Percentiles rank a stretch among this genome's conserved stretches.
phyloP scores from a whole-genome alignment of 2,888 invertebrate species.

The Agrotis clavis region DNA sequence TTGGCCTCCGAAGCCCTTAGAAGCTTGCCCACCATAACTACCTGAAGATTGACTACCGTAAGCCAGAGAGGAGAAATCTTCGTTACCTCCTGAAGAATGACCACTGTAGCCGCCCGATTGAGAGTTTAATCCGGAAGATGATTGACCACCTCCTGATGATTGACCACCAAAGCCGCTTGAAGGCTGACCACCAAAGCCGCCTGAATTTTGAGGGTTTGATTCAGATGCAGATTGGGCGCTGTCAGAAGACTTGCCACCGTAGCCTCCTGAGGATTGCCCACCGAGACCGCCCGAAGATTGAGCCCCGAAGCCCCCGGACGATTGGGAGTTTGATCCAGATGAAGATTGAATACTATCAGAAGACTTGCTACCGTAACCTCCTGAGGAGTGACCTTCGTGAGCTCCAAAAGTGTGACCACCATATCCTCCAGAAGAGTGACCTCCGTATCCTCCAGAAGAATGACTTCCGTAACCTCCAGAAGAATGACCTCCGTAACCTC shows the following conservation, averaged over 20 bases:
- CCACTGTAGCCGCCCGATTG: constrained; percentile 20
- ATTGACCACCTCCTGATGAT: constrained; percentile 12
- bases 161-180: constrained; percentile 4
- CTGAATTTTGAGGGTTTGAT: constrained; percentile 1
- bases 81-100: constrained; percentile 24
- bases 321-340: constrained; percentile 10
- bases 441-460: constrained; percentile 14
- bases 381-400: constrained; percentile 15
- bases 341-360: neutral
- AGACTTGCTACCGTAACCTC: constrained; percentile 12
- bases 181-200: constrained; percentile 11
- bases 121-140: neutral
- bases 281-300: constrained; percentile 5
- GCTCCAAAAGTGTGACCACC: constrained; percentile 5
- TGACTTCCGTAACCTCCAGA: constrained; percentile 17
- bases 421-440: constrained; percentile 16
- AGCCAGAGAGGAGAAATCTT: constrained; percentile 16
- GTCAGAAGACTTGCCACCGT: constrained; percentile 1
- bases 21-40: constrained; percentile 1
- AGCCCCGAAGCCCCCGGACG: constrained; percentile 6
- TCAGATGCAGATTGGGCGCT: neutral
- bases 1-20: constrained; percentile 6
- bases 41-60: constrained; percentile 27
- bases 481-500: constrained; percentile 14
- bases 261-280: constrained; percentile 11